These are phyloP conservation scores for Archivesica marissinica DNA, from an alignment of 1,140 invertebrate genomes.

Conservation along the genomic window DNA sequence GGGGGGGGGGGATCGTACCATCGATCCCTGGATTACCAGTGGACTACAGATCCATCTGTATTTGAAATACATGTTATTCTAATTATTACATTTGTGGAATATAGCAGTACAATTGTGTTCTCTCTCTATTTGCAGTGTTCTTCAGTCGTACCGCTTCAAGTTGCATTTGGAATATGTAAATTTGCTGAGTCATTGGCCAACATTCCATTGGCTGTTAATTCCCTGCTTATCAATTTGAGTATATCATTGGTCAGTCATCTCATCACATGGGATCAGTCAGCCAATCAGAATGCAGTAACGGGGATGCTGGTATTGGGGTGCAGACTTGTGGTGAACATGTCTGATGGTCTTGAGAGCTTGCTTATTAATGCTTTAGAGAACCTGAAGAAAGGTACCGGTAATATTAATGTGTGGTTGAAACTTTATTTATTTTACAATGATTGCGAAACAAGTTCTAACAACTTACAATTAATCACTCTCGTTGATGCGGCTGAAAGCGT, in stretches of 20 bases:
- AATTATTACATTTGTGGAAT: too few relatives aligned
- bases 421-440: not conserved
- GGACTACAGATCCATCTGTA: too few relatives aligned
- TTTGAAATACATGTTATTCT: too few relatives aligned
- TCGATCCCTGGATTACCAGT: too few relatives aligned
- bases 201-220: constrained; percentile 2
- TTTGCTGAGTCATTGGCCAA: constrained; percentile 31
- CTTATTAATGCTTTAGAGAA: not conserved
- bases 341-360: not conserved
- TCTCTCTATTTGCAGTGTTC: not conserved
- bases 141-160: not conserved
- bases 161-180: constrained; percentile 42
- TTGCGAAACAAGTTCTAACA: not conserved
- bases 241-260: constrained; percentile 45
- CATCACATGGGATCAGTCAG: constrained; percentile 20
- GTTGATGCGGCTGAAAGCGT: not conserved
- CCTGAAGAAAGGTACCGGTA: not conserved
- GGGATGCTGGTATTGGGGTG: not conserved
- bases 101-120: too few relatives aligned
- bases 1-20: too few relatives aligned
- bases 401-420: not conserved
- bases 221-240: not conserved
- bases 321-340: not conserved
- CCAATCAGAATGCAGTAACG: constrained; percentile 21
- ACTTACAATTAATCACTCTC: not conserved